Base-by-base conservation (phyloP, 2,888 invertebrate species). In the Quadroppia sp. region DNA sequence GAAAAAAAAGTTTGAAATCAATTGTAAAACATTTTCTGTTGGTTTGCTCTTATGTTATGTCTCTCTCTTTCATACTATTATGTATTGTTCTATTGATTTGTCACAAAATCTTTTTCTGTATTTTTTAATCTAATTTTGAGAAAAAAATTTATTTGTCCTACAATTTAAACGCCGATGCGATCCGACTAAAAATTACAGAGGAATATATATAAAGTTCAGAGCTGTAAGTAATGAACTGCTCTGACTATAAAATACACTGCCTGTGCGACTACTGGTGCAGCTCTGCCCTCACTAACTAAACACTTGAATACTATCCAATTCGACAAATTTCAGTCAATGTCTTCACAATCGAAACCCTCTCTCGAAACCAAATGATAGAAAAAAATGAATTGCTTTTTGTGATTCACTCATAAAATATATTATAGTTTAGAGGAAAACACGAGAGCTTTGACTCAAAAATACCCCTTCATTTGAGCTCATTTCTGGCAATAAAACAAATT, bases 1-100 rank as follows among this genome's bases (percentile, higher is more conserved):
- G n/a, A n/a, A n/a, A n/a, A 56, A 56, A 25, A 25, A 36, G 36
- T 20, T 64, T 64, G n/a, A 7, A n/a, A 36, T 64, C 20, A 36
- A 64, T 36, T 17, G n/a, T 36, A 64, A 64, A 32, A 36, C 17
- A 25, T 4, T 23, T 36, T 64, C 36, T 64, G 15, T 36, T 36
- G 32, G n/a, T 36, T 64, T 64, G n/a, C 64, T 64, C 64, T 59
- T 59, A 28, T 59, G 59, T 59, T 59, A n/a, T n/a, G n/a, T n/a
- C n/a, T 36, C 36, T 36, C 64, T 56, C 30, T 25, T 23, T n/a
- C 25, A 28, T 13, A 9, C 11, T 64, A 9, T 32, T 64, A 36
- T 32, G 36, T 56, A 64, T 64, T 64, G 36, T 64, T 64, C 36
- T 64, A 64, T 64, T 64, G 64, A 64, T 64, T 64, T 64, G 64